These are phyloP conservation scores for Salmo trutta DNA, from an alignment of 2,797 vertebrate species.

Conservation along the genomic window DNA sequence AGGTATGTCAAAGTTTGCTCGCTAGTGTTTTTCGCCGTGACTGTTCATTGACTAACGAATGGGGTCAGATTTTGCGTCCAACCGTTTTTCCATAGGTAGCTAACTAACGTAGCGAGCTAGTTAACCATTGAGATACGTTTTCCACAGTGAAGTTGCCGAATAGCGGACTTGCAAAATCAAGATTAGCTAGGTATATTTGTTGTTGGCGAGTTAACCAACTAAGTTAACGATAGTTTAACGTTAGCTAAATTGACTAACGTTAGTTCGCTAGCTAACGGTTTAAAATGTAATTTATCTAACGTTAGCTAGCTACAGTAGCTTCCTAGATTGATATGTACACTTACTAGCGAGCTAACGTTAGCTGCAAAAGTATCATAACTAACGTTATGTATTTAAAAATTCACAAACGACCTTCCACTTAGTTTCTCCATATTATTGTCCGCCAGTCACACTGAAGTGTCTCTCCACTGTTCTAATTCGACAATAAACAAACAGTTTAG, in stretches of 20 bases:
- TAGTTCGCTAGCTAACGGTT: too few relatives aligned
- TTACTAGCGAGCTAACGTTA: too few relatives aligned
- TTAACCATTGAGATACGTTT: neutral
- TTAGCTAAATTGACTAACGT: too few relatives aligned
- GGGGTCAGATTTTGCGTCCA: too few relatives aligned
- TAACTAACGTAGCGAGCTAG: neutral
- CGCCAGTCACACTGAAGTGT: neutral
- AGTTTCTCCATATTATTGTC: conserved; percentile 6
- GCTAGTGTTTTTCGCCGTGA: too few relatives aligned
- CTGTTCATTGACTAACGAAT: too few relatives aligned
- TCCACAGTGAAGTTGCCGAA: neutral
- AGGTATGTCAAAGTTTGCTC: too few relatives aligned
- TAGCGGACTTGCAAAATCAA: neutral
- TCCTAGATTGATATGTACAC: too few relatives aligned
- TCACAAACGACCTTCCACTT: conserved; percentile 26
- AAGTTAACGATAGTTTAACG: too few relatives aligned
- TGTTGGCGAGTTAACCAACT: neutral
- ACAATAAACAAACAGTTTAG: neutral
- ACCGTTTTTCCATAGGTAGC: neutral
- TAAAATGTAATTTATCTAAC: too few relatives aligned
- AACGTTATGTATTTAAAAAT: neutral
- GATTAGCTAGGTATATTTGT: neutral
- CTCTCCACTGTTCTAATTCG: neutral
- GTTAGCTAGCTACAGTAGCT: too few relatives aligned
- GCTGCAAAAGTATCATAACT: too few relatives aligned